These are phyloP conservation scores for Acanthis flammea DNA, from an alignment of 2,797 vertebrate species.

Conservation along the genomic window DNA sequence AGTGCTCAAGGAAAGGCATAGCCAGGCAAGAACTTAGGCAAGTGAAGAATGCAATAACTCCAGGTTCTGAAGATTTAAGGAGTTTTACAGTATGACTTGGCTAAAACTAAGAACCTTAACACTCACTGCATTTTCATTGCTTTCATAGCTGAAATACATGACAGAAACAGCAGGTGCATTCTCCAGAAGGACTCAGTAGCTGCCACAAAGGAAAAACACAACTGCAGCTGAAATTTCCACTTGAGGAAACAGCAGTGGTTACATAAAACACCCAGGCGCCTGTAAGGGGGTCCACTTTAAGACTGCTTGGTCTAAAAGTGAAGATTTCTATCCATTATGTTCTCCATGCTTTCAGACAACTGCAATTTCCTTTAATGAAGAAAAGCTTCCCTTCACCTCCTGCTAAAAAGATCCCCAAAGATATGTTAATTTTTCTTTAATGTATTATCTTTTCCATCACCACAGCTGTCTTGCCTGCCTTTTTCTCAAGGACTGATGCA, in stretches of 20 bases:
- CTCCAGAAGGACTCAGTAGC: not conserved
- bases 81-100: not conserved
- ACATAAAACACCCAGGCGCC: not conserved
- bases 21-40: not conserved
- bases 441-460: conserved; percentile 3
- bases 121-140: not conserved
- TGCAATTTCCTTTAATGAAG: not conserved
- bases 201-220: not conserved
- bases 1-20: not conserved
- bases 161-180: not conserved
- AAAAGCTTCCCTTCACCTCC: not conserved
- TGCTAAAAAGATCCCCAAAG: not conserved
- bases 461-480: not conserved
- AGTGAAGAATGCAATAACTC: not conserved
- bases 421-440: conserved; percentile 34
- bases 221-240: not conserved
- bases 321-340: not conserved
- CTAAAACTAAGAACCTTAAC: not conserved
- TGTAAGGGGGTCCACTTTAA: not conserved
- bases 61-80: not conserved
- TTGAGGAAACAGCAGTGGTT: not conserved
- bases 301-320: not conserved
- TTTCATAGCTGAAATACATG: not conserved
- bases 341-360: not conserved
- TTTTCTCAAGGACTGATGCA: conserved; percentile 3